Conservation (phyloP, 2,888 invertebrate genomes). For the Lagria hirta region DNA sequence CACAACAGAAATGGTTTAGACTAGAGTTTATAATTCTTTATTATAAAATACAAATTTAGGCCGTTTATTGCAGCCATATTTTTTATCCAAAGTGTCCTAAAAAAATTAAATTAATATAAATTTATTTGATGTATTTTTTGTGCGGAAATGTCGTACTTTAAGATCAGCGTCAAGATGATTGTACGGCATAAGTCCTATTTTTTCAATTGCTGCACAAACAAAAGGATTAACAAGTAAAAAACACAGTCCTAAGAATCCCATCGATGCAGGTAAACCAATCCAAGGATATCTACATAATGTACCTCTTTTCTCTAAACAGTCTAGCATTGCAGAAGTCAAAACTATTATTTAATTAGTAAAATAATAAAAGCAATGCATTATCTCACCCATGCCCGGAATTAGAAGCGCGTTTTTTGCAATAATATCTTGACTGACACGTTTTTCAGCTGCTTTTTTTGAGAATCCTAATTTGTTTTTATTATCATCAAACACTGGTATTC, state of each 20-base stretch:
- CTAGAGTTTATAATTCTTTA: too few relatives aligned
- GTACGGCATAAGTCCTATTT: constrained; percentile 1
- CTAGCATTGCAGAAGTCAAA: constrained; percentile 4
- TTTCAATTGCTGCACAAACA: not conserved
- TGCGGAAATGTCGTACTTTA: too few relatives aligned
- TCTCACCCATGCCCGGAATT: constrained; percentile 6
- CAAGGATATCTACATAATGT: constrained; percentile 12
- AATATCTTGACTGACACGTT: not conserved
- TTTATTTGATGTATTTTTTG: constrained; percentile 1
- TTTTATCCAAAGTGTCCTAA: too few relatives aligned
- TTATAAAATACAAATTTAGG: too few relatives aligned
- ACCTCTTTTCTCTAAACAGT: constrained; percentile 9
- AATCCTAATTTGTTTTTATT: constrained; percentile 4
- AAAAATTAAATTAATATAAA: constrained; percentile 1
- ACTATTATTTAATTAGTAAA: too few relatives aligned
- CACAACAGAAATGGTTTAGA: constrained; percentile 4
- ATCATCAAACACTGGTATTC: constrained; percentile 8
- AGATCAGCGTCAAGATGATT: constrained; percentile 9
- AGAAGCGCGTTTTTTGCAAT: not conserved
- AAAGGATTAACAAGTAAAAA: constrained; percentile 3
- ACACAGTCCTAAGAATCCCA: constrained; percentile 4
- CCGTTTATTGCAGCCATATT: too few relatives aligned
- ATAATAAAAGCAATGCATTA: too few relatives aligned
- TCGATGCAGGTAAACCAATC: constrained; percentile 3
- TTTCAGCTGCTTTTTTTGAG: constrained; percentile 9